Base-by-base conservation (phyloP, 92 coral and sea anemone species). In the Phenganax marumi region DNA sequence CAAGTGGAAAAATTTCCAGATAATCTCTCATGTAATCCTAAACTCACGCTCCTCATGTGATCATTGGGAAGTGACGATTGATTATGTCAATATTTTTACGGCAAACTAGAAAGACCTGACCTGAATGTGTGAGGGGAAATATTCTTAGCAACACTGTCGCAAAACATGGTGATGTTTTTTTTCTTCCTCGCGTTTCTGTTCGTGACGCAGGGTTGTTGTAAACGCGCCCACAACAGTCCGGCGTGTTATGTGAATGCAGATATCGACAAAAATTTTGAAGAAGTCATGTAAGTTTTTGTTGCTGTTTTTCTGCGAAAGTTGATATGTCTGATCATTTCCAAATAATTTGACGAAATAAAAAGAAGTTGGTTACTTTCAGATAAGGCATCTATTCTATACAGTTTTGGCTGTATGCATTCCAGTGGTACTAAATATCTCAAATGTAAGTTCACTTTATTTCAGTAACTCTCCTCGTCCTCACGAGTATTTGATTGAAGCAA, bases 381-480 rank as follows among this genome's bases (percentile, higher is more conserved):
- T 33, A 33, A 33, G 43, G 5, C 43, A 33, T 1, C 43, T 33
- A 33, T 33, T 33, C 3, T 33, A 33, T 1, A 33, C 43, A 33
- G 43, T 5, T 33, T 33, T 33, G 43, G 43, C 43, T 33, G 43
- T 33, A 33, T 33, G 43, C 5, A 33, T 33, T 33, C 43, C 43
- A 33, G 2, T 33, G 43, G 43, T 33, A 33, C 2, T 33, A 33
- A 33, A 33, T 2, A 33, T 33, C 43, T 33, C 43, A 33, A 46
- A 72, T 13, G 26, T 48, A 49, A 50, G 25, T 11, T 72, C 19
- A 48, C 24, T 74, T 48, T 60, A 26, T 43, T 50, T 43, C 71
- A 94, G 98, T 24, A 81, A 84, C 82, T 85, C 97, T 33, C 89
- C 85, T 17, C 89, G 89, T n/a, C 99, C 99, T 9, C 97, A 92